phyloP scores from a whole-genome alignment of 2,797 vertebrate species.

The Melanogrammus aeglefinus region DNA sequence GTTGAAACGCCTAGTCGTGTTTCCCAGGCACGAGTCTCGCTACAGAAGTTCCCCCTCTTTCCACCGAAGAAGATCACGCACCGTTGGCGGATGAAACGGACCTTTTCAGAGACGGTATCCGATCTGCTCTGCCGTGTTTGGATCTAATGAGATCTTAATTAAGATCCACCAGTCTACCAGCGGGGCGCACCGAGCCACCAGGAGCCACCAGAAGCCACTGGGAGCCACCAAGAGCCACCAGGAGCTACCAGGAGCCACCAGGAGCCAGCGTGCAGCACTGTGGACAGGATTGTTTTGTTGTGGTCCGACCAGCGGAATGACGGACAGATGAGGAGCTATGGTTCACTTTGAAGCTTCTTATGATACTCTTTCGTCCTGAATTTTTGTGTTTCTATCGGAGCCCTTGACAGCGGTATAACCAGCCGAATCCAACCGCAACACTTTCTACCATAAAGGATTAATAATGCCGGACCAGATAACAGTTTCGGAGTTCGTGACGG shows the following conservation, averaged over 20 bases:
- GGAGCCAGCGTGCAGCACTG: slow-evolving; percentile 31
- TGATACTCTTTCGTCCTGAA: slow-evolving; percentile 54
- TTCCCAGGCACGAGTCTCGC: slow-evolving; percentile 33
- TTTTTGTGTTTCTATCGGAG: slow-evolving; percentile 21
- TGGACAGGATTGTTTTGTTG: slow-evolving; percentile 27
- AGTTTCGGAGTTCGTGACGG: slow-evolving; percentile 95
- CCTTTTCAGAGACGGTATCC: not conserved
- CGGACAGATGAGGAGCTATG: slow-evolving; percentile 60
- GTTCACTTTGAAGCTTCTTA: slow-evolving; percentile 42
- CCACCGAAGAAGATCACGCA: slow-evolving; percentile 8
- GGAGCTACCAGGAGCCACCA: slow-evolving; percentile 6
- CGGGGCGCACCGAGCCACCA: too few relatives aligned
- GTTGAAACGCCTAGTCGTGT: slow-evolving; percentile 63
- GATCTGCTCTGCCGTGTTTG: not conserved
- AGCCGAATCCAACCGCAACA: too few relatives aligned
- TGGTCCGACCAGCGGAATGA: slow-evolving; percentile 44
- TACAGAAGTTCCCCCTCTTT: slow-evolving; percentile 35
- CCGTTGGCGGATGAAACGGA: slow-evolving; percentile 5
- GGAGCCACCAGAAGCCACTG: too few relatives aligned
- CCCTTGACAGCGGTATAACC: not conserved
- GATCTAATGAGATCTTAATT: not conserved
- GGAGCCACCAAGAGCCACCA: not conserved
- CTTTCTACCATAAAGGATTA: slow-evolving; percentile 31
- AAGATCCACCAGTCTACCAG: too few relatives aligned
- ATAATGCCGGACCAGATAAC: slow-evolving; percentile 97